Percentiles rank a stretch among this genome's conserved stretches.
Conservation (phyloP, 2,113 vertebrate genomes). For the Otolemur garnettii region DNA sequence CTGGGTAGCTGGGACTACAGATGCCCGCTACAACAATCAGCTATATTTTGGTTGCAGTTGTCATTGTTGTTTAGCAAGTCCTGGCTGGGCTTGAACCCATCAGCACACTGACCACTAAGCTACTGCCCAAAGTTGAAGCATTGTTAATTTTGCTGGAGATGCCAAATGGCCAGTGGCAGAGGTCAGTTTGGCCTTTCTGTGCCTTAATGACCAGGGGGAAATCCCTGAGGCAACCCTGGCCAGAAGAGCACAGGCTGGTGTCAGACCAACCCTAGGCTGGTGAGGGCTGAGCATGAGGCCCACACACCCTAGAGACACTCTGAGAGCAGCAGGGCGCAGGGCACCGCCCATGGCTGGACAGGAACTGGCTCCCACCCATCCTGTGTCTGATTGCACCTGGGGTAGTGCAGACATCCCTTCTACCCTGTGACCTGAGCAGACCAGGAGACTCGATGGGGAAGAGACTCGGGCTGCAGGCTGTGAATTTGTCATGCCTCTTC, state of each 20-base stretch:
- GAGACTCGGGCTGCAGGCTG: background rate
- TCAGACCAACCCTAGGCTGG: background rate
- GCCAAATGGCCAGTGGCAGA: background rate
- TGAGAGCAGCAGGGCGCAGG: background rate
- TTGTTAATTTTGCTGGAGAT: background rate
- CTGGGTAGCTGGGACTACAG: too few species aligned
- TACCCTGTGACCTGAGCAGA: background rate
- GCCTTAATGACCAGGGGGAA: background rate
- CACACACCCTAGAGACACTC: background rate
- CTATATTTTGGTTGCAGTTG: too few species aligned
- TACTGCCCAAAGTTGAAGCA: background rate
- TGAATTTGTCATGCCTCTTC: constrained; percentile 46
- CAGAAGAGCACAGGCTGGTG: background rate
- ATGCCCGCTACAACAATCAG: too few species aligned
- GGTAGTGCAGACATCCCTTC: too few species aligned
- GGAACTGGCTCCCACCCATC: background rate
- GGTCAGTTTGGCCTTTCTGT: background rate
- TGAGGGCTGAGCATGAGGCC: too few species aligned
- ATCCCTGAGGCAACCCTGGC: background rate
- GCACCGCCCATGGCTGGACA: too few species aligned
- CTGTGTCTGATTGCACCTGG: too few species aligned
- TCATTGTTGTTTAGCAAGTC: too few species aligned
- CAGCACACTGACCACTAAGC: too few species aligned
- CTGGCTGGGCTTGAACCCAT: too few species aligned
- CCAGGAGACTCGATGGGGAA: background rate